These are phyloP conservation scores for Leuciscus idus DNA, from an alignment of 2,113 vertebrate species.

Conservation along the genomic window DNA sequence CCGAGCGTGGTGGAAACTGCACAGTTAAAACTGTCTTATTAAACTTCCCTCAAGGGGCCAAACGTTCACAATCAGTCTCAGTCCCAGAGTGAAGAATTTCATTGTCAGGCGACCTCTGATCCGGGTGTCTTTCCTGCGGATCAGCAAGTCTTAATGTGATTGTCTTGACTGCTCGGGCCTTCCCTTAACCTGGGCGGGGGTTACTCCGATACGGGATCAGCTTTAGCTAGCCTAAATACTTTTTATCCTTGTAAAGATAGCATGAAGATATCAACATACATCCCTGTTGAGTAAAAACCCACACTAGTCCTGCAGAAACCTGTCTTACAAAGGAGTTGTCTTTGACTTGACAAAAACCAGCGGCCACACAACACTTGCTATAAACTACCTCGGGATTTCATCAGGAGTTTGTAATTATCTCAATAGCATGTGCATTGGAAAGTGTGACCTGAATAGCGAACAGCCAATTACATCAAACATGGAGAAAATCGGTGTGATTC, in stretches of 20 bases:
- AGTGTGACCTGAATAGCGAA: neutral
- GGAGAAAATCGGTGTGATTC: no score
- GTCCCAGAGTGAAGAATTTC: slow-evolving; percentile 20
- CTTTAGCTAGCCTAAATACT: slow-evolving; percentile 1
- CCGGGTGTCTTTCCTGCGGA: slow-evolving; percentile 3
- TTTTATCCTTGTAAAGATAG: slow-evolving; percentile 11
- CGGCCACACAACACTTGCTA: neutral
- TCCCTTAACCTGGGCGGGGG: neutral
- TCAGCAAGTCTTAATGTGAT: slow-evolving; percentile 44
- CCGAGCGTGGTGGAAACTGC: slow-evolving; percentile 5
- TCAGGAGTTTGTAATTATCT: neutral
- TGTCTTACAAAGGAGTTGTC: neutral
- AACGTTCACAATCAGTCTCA: neutral
- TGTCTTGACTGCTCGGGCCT: slow-evolving; percentile 32
- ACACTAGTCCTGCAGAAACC: neutral
- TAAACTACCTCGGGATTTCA: neutral
- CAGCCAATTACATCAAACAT: no score
- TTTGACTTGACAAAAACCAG: neutral
- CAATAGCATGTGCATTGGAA: neutral
- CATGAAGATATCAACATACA: neutral
- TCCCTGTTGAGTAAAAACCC: neutral
- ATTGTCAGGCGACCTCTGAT: slow-evolving; percentile 33
- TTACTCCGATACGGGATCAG: neutral
- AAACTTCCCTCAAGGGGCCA: slow-evolving; percentile 39
- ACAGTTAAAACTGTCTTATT: slow-evolving; percentile 21